phyloP scores from a whole-genome alignment of 2,797 vertebrate genomes.

The Bovichtus variegatus region DNA sequence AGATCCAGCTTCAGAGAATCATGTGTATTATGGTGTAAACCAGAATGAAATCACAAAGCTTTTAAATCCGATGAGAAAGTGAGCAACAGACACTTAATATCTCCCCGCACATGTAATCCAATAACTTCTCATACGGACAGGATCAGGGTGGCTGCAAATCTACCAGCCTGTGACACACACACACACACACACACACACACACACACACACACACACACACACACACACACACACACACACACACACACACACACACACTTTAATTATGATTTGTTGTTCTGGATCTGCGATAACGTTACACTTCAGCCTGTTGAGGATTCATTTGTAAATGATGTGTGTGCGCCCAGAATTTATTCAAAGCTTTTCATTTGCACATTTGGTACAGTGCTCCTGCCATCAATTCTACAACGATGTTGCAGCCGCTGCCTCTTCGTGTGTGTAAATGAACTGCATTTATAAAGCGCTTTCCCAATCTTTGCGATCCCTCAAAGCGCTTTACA shows the following conservation, averaged over 20 bases:
- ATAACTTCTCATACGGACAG: constrained; percentile 32
- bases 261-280: neutral
- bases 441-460: too few species aligned
- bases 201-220: neutral
- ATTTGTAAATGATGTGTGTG: neutral
- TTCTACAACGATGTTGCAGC: too few species aligned
- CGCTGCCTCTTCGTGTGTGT: too few species aligned
- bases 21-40: neutral
- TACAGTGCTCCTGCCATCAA: too few species aligned
- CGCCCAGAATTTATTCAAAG: neutral
- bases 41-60: constrained; percentile 12
- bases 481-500: too few species aligned
- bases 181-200: neutral
- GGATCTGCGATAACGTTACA: neutral
- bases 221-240: neutral
- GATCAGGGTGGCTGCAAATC: constrained; percentile 16
- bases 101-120: constrained; percentile 52
- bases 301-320: constrained; percentile 3
- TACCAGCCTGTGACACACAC: neutral
- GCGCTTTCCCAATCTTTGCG: too few species aligned
- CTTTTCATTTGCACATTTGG: neutral
- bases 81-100: constrained; percentile 47
- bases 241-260: neutral
- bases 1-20: neutral
- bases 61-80: constrained; percentile 20